A percentile compares a stretch with the other conserved stretches of the same genome.
Evolutionary conservation across 2,797 vertebrate genomes (phyloP).

Genomic region (Gobio occitaniae): DNA sequence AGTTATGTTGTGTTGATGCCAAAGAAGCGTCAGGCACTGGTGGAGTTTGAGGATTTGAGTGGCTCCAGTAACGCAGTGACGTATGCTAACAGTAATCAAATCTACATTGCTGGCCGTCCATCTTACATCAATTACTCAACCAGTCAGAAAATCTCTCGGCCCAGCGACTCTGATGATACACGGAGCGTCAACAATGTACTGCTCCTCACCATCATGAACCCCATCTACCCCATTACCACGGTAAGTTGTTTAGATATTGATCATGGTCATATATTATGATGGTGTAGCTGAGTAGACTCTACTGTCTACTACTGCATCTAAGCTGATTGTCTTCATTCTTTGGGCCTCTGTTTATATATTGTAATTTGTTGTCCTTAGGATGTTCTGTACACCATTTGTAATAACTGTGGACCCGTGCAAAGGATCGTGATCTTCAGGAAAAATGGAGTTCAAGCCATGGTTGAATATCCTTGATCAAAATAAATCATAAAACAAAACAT

Average conservation of each 20-base stretch:
- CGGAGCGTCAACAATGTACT: slow-evolving; percentile 92
- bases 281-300: background rate
- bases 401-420: slow-evolving; percentile 96
- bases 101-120: slow-evolving; percentile 92
- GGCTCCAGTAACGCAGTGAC: slow-evolving; percentile 93
- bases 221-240: slow-evolving; percentile 88
- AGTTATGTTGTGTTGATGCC: slow-evolving; percentile 98
- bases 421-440: slow-evolving; percentile 97
- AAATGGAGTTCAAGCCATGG: slow-evolving; percentile 97
- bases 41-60: slow-evolving; percentile 93
- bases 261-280: background rate
- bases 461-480: slow-evolving; percentile 92
- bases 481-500: no score
- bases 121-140: slow-evolving; percentile 98
- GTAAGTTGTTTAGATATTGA: slow-evolving; percentile 63
- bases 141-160: slow-evolving; percentile 96
- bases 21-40: slow-evolving; percentile 93
- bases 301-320: background rate
- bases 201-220: slow-evolving; percentile 94
- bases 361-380: slow-evolving; percentile 76
- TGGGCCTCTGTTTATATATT: slow-evolving; percentile 72
- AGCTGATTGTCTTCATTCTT: background rate
- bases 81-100: slow-evolving; percentile 93
- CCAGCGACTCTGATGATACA: slow-evolving; percentile 89
- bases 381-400: slow-evolving; percentile 96